A percentile compares a stretch with the other conserved stretches of the same genome.
phyloP scores from a whole-genome alignment of 2,113 vertebrate genomes.

The Emydura subglobosa region DNA sequence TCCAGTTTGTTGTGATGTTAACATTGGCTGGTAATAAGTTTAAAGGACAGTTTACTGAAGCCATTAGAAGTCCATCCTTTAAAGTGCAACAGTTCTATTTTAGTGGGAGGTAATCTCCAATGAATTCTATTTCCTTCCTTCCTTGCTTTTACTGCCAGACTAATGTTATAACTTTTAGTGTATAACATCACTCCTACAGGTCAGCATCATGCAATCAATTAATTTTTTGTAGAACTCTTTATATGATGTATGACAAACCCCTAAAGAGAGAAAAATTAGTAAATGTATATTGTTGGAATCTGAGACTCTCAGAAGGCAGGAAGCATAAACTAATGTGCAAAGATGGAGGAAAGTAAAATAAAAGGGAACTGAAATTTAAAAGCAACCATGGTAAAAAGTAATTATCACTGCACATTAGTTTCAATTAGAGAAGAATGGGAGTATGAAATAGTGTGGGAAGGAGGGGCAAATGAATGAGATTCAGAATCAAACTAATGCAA shows the following conservation, averaged over 20 bases:
- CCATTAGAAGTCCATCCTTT: conserved; percentile 26
- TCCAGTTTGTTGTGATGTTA: background rate
- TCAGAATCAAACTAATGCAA: conserved; percentile 21
- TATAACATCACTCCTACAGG: conserved; percentile 36
- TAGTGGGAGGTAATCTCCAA: conserved; percentile 42
- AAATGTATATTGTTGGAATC: background rate
- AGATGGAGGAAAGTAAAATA: background rate
- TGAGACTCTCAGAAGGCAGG: background rate
- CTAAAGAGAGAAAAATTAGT: background rate
- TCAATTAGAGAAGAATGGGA: conserved; percentile 45
- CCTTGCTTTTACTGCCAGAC: conserved; percentile 60
- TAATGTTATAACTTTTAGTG: conserved; percentile 34
- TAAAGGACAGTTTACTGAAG: conserved; percentile 42
- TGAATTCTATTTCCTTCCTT: conserved; percentile 66
- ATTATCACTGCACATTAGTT: conserved; percentile 40
- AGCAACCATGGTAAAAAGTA: background rate
- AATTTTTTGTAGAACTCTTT: conserved; percentile 15
- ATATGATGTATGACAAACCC: background rate
- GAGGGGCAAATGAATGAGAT: conserved; percentile 60
- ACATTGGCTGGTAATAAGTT: background rate
- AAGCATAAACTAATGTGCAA: background rate
- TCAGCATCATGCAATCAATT: background rate
- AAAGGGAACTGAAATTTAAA: background rate
- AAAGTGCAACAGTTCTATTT: conserved; percentile 60
- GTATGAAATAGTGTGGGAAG: conserved; percentile 64